Conservation (phyloP, 2,888 invertebrate genomes). For the Drosophila ustulata region DNA sequence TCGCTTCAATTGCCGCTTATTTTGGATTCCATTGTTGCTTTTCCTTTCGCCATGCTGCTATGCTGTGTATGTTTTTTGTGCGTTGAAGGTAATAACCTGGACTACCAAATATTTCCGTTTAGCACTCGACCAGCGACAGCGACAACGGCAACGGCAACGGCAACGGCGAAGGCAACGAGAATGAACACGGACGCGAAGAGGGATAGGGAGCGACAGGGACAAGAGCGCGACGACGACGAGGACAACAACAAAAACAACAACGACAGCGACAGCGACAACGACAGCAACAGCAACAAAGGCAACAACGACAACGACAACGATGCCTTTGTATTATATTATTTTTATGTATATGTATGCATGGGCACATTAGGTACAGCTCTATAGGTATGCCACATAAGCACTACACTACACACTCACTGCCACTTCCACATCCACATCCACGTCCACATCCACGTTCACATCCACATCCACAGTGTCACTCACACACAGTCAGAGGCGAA, state of each 20-base stretch:
- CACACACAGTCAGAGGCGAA: conserved; percentile 27
- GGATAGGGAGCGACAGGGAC: neutral
- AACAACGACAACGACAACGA: conserved; percentile 36
- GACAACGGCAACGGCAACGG: conserved; percentile 25
- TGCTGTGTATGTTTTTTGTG: conserved; percentile 32
- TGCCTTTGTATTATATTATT: conserved; percentile 67
- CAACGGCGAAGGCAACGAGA: conserved; percentile 19
- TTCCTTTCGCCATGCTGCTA: conserved; percentile 22
- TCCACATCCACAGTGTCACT: conserved; percentile 10
- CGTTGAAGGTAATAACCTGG: conserved; percentile 60
- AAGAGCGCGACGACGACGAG: conserved; percentile 32
- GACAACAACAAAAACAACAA: conserved; percentile 9
- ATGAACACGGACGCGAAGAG: conserved; percentile 9
- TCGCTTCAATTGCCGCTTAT: conserved; percentile 54
- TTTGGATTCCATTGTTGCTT: conserved; percentile 53
- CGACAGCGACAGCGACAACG: conserved; percentile 42
- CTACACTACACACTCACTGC: conserved; percentile 32
- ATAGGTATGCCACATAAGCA: conserved; percentile 69
- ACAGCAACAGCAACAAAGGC: conserved; percentile 20
- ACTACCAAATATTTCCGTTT: conserved; percentile 79
- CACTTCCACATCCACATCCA: conserved; percentile 26
- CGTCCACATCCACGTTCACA: conserved; percentile 10
- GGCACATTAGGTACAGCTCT: conserved; percentile 75
- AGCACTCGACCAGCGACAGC: conserved; percentile 57
- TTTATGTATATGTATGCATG: conserved; percentile 61